Evolutionary conservation across 2,888 invertebrate genomes (phyloP).

Genomic region (Synergus laeviventris): DNA sequence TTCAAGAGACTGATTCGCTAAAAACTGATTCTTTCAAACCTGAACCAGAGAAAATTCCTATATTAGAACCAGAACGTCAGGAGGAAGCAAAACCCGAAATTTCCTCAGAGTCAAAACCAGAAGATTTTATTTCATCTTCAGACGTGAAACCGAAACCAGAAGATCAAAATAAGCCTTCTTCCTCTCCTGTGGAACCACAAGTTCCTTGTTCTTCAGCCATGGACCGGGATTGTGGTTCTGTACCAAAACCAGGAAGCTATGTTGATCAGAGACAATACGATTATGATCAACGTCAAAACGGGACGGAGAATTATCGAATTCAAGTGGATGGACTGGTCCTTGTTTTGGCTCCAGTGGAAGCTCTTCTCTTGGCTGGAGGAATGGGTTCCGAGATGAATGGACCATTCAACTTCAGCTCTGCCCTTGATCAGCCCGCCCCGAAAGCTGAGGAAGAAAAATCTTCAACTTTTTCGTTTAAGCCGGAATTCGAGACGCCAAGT

Average conservation of each 20-base stretch:
- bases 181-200: background rate
- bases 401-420: slow-evolving; percentile 38
- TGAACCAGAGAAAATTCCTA: background rate
- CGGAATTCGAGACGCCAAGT: background rate
- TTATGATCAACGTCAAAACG: slow-evolving; percentile 88
- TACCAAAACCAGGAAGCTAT: background rate
- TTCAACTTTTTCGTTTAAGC: background rate
- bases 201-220: background rate
- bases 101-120: background rate
- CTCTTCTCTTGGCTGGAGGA: slow-evolving; percentile 79
- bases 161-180: background rate
- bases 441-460: slow-evolving; percentile 46
- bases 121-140: background rate
- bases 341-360: slow-evolving; percentile 81
- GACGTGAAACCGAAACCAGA: background rate
- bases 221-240: background rate
- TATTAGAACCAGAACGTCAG: background rate
- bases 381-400: slow-evolving; percentile 57
- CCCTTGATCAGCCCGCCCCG: slow-evolving; percentile 43
- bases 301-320: slow-evolving; percentile 84
- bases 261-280: slow-evolving; percentile 50
- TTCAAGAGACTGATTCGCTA: background rate
- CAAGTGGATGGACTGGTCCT: slow-evolving; percentile 84
- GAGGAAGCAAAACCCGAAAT: background rate
- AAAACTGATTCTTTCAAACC: background rate